phyloP scores from a whole-genome alignment of 2,113 vertebrate genomes.

The Talpa occidentalis region DNA sequence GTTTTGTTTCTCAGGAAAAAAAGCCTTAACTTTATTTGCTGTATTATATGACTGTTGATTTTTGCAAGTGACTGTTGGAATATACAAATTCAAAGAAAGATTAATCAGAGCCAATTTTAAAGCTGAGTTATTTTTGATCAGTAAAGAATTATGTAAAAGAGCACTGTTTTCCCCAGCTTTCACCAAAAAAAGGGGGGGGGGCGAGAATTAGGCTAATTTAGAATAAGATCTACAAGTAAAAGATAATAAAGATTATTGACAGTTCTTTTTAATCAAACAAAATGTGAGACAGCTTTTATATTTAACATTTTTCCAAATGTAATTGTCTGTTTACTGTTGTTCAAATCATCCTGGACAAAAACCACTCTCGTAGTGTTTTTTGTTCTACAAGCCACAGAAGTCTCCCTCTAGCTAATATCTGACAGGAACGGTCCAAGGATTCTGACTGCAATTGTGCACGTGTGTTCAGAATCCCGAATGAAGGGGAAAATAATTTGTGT shows the following conservation, averaged over 20 bases:
- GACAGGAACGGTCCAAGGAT: constrained; percentile 86
- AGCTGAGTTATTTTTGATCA: constrained; percentile 46
- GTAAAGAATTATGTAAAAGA: constrained; percentile 66
- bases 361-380: constrained; percentile 83
- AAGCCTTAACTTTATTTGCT: constrained; percentile 77
- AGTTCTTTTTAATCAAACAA: constrained; percentile 64
- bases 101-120: constrained; percentile 72
- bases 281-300: constrained; percentile 59
- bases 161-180: constrained; percentile 49
- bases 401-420: constrained; percentile 89
- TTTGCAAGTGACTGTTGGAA: constrained; percentile 66
- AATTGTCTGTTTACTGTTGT: constrained; percentile 74
- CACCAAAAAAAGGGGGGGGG: not conserved
- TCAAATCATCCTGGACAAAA: constrained; percentile 77
- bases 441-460: constrained; percentile 86
- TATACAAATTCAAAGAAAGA: constrained; percentile 70
- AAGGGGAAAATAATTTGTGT: constrained; percentile 83
- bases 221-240: constrained; percentile 59
- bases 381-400: constrained; percentile 86
- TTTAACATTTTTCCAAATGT: constrained; percentile 49
- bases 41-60: constrained; percentile 63
- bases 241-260: constrained; percentile 40
- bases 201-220: constrained; percentile 55
- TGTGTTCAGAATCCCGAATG: constrained; percentile 88
- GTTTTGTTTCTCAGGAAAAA: constrained; percentile 41